These are phyloP conservation scores for Pharmacophagus antenor DNA, from an alignment of 2,888 invertebrate genomes.

Conservation along the genomic window DNA sequence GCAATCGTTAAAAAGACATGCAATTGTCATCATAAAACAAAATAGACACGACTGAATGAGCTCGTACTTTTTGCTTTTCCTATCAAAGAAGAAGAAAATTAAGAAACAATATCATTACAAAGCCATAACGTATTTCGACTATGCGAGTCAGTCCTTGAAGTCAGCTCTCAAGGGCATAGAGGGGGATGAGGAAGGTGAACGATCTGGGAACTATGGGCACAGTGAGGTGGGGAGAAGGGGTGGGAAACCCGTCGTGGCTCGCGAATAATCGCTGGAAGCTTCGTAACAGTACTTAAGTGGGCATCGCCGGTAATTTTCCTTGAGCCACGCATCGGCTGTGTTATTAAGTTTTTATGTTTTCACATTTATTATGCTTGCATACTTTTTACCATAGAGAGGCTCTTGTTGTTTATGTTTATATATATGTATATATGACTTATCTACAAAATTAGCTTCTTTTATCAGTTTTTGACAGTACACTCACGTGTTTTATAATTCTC, in stretches of 20 bases:
- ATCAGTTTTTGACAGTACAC: too few species aligned
- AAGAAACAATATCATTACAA: too few species aligned
- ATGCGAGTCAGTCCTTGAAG: not conserved
- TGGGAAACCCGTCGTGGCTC: slow-evolving; percentile 3
- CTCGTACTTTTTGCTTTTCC: too few species aligned
- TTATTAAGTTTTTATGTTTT: not conserved
- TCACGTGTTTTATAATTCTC: too few species aligned
- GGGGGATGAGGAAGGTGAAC: not conserved
- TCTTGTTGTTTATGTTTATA: not conserved
- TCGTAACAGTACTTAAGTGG: not conserved
- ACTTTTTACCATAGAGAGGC: not conserved
- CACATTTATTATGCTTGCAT: not conserved
- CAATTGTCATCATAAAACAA: too few species aligned
- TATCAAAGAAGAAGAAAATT: too few species aligned
- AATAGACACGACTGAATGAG: too few species aligned
- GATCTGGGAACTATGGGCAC: not conserved
- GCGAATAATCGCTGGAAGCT: not conserved
- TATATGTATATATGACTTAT: not conserved
- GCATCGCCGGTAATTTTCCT: not conserved
- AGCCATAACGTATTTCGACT: not conserved
- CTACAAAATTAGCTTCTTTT: too few species aligned
- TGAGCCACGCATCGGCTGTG: not conserved
- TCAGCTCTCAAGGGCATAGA: not conserved
- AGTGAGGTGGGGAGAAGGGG: not conserved
- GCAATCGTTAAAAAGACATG: too few species aligned